Conservation (phyloP, 2,797 vertebrate species). For the Pantherophis vulpinus region DNA sequence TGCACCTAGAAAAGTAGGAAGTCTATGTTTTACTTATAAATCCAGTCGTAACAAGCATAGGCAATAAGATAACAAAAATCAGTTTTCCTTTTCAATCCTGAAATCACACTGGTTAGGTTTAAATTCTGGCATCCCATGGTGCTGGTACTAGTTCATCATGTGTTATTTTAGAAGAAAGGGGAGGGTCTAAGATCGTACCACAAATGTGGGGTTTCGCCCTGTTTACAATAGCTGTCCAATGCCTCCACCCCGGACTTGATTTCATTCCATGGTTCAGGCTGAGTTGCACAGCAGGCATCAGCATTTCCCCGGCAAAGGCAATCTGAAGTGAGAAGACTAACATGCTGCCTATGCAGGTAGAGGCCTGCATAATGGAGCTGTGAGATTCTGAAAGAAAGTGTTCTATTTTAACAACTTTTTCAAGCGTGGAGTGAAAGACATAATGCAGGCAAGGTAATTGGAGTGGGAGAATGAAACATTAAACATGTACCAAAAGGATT, state of each 20-base stretch:
- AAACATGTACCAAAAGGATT: conserved; percentile 72
- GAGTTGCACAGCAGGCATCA: conserved; percentile 74
- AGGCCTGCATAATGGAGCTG: conserved; percentile 91
- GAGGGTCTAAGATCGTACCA: background rate
- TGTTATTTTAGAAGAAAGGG: background rate
- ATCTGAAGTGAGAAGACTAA: conserved; percentile 95
- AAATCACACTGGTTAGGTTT: background rate
- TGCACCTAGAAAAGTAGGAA: background rate
- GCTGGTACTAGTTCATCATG: background rate
- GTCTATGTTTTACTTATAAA: background rate
- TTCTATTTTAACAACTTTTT: conserved; percentile 90
- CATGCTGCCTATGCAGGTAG: conserved; percentile 88
- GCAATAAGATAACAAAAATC: background rate
- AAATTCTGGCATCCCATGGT: background rate
- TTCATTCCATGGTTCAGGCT: conserved; percentile 73
- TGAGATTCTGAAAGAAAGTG: conserved; percentile 69
- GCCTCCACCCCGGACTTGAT: conserved; percentile 72
- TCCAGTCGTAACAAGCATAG: background rate
- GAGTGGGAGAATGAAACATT: conserved; percentile 74
- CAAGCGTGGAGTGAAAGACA: conserved; percentile 73
- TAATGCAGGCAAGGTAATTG: conserved; percentile 81
- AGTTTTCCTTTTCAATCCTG: background rate
- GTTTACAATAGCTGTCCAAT: conserved; percentile 63
- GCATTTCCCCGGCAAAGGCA: conserved; percentile 83
- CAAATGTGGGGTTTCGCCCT: conserved; percentile 5